A percentile compares a stretch with the other conserved stretches of the same genome.
Evolutionary conservation across 2,113 vertebrate species (phyloP).

Genomic region (Notarius lentiginosus): DNA sequence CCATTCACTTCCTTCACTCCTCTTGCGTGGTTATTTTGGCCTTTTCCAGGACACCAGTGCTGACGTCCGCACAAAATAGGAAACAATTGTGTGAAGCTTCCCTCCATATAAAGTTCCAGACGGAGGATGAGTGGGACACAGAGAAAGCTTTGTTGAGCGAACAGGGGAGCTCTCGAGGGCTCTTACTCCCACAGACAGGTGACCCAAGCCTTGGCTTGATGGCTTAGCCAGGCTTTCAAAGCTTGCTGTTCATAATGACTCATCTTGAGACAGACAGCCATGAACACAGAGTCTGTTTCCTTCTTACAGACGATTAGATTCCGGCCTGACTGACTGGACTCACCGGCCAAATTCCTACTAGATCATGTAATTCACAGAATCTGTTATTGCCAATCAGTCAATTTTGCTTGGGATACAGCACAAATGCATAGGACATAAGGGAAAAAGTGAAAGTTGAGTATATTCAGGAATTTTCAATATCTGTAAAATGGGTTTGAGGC

Average conservation of each 20-base stretch:
- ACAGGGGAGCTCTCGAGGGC: conserved; percentile 23
- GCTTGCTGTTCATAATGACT: conserved; percentile 70
- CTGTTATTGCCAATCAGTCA: conserved; percentile 24
- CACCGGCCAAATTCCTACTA: conserved; percentile 42
- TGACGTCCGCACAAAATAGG: conserved; percentile 18
- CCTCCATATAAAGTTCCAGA: background rate
- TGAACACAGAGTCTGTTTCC: conserved; percentile 68
- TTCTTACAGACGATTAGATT: conserved; percentile 55
- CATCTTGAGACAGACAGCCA: conserved; percentile 63
- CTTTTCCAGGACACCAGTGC: conserved; percentile 9
- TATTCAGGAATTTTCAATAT: background rate
- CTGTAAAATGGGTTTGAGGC: background rate
- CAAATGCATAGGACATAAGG: background rate
- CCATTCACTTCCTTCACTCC: background rate
- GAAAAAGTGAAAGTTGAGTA: background rate
- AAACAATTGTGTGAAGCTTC: conserved; percentile 25
- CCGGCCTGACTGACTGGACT: background rate
- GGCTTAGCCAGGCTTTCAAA: conserved; percentile 74
- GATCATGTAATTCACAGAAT: conserved; percentile 41
- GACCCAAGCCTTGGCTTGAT: conserved; percentile 66
- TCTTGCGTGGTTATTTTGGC: background rate
- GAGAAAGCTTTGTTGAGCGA: conserved; percentile 41
- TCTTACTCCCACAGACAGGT: conserved; percentile 65
- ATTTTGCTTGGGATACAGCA: background rate
- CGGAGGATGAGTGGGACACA: conserved; percentile 23